Evolutionary conservation across 2,888 invertebrate genomes (phyloP), one percentile per base, ranked within the genome.

Genomic region (Clistopyga incitator): DNA sequence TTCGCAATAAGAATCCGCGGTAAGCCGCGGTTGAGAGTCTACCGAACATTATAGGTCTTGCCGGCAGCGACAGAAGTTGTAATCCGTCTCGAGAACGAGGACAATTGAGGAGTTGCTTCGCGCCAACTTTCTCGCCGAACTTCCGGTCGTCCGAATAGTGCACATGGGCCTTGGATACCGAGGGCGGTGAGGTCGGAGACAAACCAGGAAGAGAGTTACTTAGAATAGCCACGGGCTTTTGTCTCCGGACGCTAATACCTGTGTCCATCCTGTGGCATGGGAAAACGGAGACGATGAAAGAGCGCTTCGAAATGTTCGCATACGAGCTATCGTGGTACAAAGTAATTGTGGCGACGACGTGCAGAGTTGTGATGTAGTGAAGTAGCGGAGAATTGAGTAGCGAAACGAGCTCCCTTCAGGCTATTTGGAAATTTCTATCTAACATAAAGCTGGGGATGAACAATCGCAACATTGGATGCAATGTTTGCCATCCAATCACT

Each of bases 61-160:
- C 18, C 50, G 18, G 29, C 8, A 20, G 74, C 65, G 79, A 74
- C 80, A 80, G 68, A 90, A 91, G 88, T 91, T 90, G 89, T 91
- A 91, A 91, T 91, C 90, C 90, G 87, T 85, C 86, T 86, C 87
- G 86, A 88, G 80, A 78, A 78, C 84, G 77, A 71, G 76, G 82
- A 76, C 82, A 64, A 79, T 84, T 84, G 81, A 50, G 81, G 68
- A 78, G 81, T 81, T 88, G 86, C 81, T 77, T 84, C 82, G 85
- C 76, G 87, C 86, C 88, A 92, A 90, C 88, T 90, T 92, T 88
- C 86, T 82, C 87, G 64, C 70, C 42, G 85, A 90, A 91, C 88
- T 90, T 92, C 86, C 87, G 84, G 34, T 78, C 82, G 64, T 52
- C 68, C 77, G 80, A 84, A 83, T 81, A 82, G 76, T 23, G 72